phyloP scores from a whole-genome alignment of 2,113 vertebrate genomes.

The Chiloscyllium plagiosum region DNA sequence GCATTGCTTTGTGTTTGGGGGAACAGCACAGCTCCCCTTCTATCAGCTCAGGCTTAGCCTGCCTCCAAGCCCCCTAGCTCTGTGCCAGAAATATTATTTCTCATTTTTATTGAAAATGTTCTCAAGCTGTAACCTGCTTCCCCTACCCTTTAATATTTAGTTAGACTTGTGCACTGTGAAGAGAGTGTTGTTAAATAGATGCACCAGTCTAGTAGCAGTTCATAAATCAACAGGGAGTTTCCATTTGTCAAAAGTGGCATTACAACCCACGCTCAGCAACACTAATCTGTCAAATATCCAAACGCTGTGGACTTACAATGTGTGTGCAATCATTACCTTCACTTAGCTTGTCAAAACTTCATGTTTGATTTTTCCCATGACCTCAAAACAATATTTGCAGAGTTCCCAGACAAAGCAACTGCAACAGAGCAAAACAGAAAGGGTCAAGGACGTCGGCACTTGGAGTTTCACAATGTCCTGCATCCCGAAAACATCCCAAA shows the following conservation, averaged over 20 bases:
- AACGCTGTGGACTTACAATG: neutral
- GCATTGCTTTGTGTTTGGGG: no score
- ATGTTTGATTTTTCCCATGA: neutral
- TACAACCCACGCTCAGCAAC: neutral
- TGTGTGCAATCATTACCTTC: neutral
- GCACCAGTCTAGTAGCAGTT: neutral
- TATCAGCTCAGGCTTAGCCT: neutral
- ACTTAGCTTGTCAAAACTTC: neutral
- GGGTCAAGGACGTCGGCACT: neutral
- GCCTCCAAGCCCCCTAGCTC: neutral
- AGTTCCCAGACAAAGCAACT: neutral
- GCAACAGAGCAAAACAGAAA: neutral
- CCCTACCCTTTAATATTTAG: neutral
- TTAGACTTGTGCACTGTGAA: neutral
- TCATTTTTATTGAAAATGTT: neutral
- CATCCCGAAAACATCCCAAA: neutral
- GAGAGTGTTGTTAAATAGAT: neutral
- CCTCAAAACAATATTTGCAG: neutral
- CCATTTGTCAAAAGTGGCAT: neutral
- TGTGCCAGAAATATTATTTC: neutral
- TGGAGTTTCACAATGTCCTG: neutral
- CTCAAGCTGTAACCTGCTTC: neutral
- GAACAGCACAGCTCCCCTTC: neutral
- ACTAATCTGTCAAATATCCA: neutral
- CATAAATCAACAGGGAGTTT: neutral